Percentiles rank a stretch among this genome's conserved stretches.
phyloP scores from a whole-genome alignment of 2,113 vertebrate genomes.

The Heptranchias perlo region DNA sequence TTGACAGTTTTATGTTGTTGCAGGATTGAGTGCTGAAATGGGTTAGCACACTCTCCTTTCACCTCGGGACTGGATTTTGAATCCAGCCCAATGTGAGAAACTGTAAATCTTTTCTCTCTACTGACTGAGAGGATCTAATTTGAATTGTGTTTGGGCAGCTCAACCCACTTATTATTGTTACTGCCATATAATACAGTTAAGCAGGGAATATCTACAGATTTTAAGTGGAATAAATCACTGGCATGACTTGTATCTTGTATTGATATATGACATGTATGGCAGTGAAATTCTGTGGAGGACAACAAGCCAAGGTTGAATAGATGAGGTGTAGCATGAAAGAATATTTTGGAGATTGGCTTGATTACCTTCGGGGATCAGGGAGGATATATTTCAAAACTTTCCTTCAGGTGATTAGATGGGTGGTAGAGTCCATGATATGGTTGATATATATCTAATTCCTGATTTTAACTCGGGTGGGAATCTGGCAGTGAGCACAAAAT shows the following conservation, averaged over 20 bases:
- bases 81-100: background rate
- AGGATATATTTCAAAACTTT: background rate
- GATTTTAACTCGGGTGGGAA: background rate
- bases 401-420: background rate
- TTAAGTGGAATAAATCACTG: background rate
- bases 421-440: background rate
- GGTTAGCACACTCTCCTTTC: background rate
- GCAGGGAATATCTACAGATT: background rate
- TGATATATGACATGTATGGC: background rate
- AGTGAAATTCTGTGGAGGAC: background rate
- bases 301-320: background rate
- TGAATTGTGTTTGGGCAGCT: background rate
- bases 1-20: constrained; percentile 11
- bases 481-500: background rate
- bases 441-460: background rate
- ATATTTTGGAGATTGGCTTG: no score
- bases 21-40: background rate
- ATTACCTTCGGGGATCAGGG: no score
- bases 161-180: background rate
- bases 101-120: background rate
- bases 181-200: background rate
- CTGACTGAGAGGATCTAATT: background rate
- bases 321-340: background rate
- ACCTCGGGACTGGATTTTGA: background rate
- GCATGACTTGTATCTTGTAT: background rate